Base-by-base conservation (phyloP, 2,113 vertebrate species). In the Takifugu flavidus region DNA sequence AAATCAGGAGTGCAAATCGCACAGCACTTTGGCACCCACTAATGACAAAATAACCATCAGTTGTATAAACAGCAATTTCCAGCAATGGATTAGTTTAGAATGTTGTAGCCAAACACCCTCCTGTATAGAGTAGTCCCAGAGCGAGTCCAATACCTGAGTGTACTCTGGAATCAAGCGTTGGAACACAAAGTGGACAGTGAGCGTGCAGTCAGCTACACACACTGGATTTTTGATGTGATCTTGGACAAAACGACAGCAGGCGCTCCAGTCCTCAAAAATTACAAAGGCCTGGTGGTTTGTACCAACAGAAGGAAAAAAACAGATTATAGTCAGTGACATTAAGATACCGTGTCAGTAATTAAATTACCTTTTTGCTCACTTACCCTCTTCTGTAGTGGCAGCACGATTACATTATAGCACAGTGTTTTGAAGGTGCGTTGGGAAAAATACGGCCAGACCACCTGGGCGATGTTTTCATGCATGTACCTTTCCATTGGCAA, bases 301-400 rank as follows among this genome's bases (percentile, higher is more conserved):
- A 57, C 10, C 39, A 0, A 53, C 0, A 47, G 8, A 6, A 47
- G 2, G 10, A 5, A 2, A 25, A 42, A 43, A 13, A 3, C 2
- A n/a, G 13, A 25, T 43, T 34, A 15, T 25, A 7, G n/a, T 10
- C n/a, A 58, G 6, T 20, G 29, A 2, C 12, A 6, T 13, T 12
- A 10, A 4, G 7, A 49, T 25, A 49, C 2, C 25, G 15, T 13
- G n/a, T 15, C 45, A 47, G 5, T 15, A 45, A 13, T 3, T 43
- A 13, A 47, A 5, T 2, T 47, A 3, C 13, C 45, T 15, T 15
- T 47, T 15, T 27, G 12, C 0, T 13, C 45, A 47, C 75, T 67
- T 4, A 82, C 79, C 75, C 75, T 70, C 27, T 50, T 65, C 66
- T 82, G 69, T 11, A 74, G 62, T 1, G 66, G 6, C 6, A 82